These are phyloP conservation scores for Colossoma macropomum DNA, from an alignment of 2,113 vertebrate genomes.

Conservation along the genomic window DNA sequence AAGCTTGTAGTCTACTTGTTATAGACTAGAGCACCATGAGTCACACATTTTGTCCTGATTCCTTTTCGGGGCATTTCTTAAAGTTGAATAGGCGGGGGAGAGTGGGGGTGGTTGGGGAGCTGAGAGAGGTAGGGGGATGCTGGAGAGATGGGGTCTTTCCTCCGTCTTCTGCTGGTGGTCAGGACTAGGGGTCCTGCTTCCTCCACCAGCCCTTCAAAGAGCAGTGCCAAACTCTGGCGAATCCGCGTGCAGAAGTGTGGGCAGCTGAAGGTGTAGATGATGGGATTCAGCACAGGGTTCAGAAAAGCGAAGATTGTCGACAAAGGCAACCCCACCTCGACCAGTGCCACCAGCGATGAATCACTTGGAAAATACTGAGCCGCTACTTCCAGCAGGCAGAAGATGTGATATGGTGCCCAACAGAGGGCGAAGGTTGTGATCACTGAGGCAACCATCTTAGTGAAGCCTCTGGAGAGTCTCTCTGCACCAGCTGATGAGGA, in stretches of 20 bases:
- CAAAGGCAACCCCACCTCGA: slow-evolving; percentile 66
- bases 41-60: neutral
- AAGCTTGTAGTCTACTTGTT: too few relatives aligned
- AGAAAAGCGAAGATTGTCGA: slow-evolving; percentile 85
- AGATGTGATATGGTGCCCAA: slow-evolving; percentile 87
- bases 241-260: slow-evolving; percentile 83
- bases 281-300: slow-evolving; percentile 86
- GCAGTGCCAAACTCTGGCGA: slow-evolving; percentile 67
- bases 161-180: slow-evolving; percentile 45
- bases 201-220: slow-evolving; percentile 76
- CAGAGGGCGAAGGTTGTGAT: slow-evolving; percentile 85
- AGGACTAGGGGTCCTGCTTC: slow-evolving; percentile 58
- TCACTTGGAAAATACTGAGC: slow-evolving; percentile 54
- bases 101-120: neutral
- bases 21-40: too few relatives aligned
- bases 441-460: slow-evolving; percentile 85
- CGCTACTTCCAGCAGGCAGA: slow-evolving; percentile 82
- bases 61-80: slow-evolving; percentile 2
- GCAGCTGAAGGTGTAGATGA: slow-evolving; percentile 91
- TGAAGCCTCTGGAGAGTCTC: slow-evolving; percentile 79
- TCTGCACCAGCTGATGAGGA: neutral
- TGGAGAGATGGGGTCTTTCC: slow-evolving; percentile 6
- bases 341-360: slow-evolving; percentile 33
- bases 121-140: neutral
- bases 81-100: neutral